Conservation (phyloP, 2,888 invertebrate genomes). For the Troides aeacus region DNA sequence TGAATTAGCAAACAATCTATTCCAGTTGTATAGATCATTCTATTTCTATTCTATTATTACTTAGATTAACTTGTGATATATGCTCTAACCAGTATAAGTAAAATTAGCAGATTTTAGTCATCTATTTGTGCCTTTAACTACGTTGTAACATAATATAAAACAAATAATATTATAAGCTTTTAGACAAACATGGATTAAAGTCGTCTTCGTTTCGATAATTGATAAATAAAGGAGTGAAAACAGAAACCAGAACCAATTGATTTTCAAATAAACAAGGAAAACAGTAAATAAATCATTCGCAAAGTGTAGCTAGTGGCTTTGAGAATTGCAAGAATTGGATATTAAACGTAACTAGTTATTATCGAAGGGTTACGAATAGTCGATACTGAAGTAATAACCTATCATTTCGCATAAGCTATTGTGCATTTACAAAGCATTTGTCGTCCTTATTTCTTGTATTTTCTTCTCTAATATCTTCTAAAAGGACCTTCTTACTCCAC, state of each 20-base stretch:
- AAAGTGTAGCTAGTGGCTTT: background rate
- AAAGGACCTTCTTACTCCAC: no score
- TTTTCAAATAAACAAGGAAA: background rate
- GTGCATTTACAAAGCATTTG: slow-evolving; percentile 37
- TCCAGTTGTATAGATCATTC: no score
- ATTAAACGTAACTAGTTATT: slow-evolving; percentile 2
- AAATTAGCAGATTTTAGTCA: no score
- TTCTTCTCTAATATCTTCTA: background rate
- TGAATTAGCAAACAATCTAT: no score
- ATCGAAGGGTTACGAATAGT: slow-evolving; percentile 1
- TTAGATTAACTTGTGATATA: no score
- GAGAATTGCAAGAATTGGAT: background rate
- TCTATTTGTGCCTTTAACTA: no score
- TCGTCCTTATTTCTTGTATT: background rate
- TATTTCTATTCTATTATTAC: no score
- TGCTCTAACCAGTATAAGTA: no score
- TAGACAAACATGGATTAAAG: no score
- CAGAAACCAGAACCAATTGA: background rate
- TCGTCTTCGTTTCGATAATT: background rate
- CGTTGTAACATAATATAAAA: no score
- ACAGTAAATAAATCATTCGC: background rate
- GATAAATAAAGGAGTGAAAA: background rate
- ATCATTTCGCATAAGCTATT: slow-evolving; percentile 8
- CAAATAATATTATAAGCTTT: no score
- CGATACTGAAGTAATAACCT: slow-evolving; percentile 31